Conservation (phyloP, 2,113 vertebrate species). For the Erythrocebus patas region DNA sequence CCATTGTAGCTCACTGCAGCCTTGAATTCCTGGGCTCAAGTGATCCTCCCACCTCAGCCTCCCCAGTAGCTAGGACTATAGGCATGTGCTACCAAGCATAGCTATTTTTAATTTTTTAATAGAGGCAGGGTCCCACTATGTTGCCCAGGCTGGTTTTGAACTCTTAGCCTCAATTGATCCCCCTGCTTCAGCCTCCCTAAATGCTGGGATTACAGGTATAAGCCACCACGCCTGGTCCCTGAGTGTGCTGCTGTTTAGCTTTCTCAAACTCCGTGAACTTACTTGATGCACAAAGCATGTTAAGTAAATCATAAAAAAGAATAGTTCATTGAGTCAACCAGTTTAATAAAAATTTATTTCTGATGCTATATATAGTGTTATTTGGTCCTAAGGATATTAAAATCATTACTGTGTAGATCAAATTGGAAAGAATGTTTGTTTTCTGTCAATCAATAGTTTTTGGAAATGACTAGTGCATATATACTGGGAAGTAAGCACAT, state of each 20-base stretch:
- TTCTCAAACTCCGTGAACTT: neutral
- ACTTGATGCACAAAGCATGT: slow-evolving; percentile 17
- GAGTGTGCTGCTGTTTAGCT: neutral
- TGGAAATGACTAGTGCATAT: neutral
- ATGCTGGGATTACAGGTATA: neutral
- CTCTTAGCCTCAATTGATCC: neutral
- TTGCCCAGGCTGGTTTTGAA: neutral
- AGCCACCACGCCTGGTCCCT: neutral
- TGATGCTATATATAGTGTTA: neutral
- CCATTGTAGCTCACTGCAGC: neutral
- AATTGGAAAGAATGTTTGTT: slow-evolving; percentile 41
- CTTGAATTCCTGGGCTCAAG: neutral
- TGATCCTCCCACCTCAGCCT: neutral
- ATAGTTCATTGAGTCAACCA: neutral
- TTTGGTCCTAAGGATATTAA: neutral
- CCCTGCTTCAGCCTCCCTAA: neutral
- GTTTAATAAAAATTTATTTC: slow-evolving; percentile 6
- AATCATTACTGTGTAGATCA: neutral
- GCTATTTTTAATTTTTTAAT: neutral
- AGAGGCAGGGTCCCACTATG: neutral
- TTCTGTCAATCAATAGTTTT: slow-evolving; percentile 8
- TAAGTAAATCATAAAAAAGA: slow-evolving; percentile 15
- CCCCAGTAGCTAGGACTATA: neutral
- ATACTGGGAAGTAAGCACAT: neutral
- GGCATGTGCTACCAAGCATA: neutral